These are phyloP conservation scores for Acyrthosiphon pisum DNA, from an alignment of 1,140 invertebrate genomes.

Conservation along the genomic window DNA sequence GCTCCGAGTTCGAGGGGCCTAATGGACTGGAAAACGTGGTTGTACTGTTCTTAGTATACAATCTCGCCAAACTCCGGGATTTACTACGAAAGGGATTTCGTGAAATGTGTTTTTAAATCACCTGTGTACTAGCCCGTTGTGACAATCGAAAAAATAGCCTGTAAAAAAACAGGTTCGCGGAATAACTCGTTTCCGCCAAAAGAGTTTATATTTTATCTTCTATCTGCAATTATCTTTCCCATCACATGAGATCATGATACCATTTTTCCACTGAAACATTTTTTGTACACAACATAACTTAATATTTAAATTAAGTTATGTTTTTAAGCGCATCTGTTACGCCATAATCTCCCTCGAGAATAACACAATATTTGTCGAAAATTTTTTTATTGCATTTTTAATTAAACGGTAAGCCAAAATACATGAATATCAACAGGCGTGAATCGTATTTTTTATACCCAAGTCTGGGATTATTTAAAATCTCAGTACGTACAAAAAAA, in stretches of 20 bases:
- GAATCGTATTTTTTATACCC: background rate
- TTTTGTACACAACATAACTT: background rate
- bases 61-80: background rate
- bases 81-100: background rate
- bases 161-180: background rate
- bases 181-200: background rate
- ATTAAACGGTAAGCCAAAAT: background rate
- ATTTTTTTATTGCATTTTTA: background rate
- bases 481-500: background rate
- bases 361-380: background rate
- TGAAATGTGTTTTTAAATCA: background rate
- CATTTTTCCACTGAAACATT: background rate
- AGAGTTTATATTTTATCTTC: background rate
- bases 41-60: background rate
- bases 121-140: background rate
- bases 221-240: background rate
- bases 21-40: conserved; percentile 11
- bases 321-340: background rate
- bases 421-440: background rate
- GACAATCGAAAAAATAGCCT: background rate
- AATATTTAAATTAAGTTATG: conserved; percentile 3
- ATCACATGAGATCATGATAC: background rate
- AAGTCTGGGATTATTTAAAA: background rate
- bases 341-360: background rate
- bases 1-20: background rate